A percentile compares a stretch with the other conserved stretches of the same genome.
These are phyloP conservation scores for Drosophila trapezifrons DNA, from an alignment of 1,140 invertebrate species.

Conservation along the genomic window DNA sequence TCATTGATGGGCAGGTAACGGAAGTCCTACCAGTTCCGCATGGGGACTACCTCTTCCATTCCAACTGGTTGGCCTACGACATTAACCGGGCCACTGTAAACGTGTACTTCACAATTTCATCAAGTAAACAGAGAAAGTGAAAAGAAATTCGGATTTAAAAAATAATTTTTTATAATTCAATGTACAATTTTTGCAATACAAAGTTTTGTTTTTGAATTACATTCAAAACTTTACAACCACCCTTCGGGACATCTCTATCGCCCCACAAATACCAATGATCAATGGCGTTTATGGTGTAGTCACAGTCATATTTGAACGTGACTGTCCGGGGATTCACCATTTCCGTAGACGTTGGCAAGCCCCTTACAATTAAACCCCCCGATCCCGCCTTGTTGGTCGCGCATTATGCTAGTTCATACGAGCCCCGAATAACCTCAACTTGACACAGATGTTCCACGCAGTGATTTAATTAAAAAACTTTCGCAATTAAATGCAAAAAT, in stretches of 20 bases:
- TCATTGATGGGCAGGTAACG: not conserved
- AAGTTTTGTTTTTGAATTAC: no score
- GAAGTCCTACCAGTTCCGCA: not conserved
- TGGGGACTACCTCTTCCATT: conserved; percentile 6
- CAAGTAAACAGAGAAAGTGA: no score
- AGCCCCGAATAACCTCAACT: conserved; percentile 51
- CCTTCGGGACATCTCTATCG: not conserved
- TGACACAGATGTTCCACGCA: conserved; percentile 78
- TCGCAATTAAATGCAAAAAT: conserved; percentile 79
- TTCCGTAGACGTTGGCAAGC: not conserved
- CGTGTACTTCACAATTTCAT: not conserved
- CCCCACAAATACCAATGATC: not conserved
- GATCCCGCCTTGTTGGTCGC: conserved; percentile 14
- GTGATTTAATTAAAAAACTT: conserved; percentile 83
- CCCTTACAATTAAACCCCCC: not conserved
- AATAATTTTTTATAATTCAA: no score
- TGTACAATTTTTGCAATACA: no score
- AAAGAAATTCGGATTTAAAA: no score
- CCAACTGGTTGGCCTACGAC: conserved; percentile 5
- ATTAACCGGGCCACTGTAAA: not conserved
- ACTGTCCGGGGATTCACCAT: conserved; percentile 23
- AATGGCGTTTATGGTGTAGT: not conserved
- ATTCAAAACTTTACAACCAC: not conserved
- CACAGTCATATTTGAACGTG: not conserved
- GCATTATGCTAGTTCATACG: conserved; percentile 54